Conservation (phyloP, 2,888 invertebrate genomes). For the Caenorhabditis sp. region DNA sequence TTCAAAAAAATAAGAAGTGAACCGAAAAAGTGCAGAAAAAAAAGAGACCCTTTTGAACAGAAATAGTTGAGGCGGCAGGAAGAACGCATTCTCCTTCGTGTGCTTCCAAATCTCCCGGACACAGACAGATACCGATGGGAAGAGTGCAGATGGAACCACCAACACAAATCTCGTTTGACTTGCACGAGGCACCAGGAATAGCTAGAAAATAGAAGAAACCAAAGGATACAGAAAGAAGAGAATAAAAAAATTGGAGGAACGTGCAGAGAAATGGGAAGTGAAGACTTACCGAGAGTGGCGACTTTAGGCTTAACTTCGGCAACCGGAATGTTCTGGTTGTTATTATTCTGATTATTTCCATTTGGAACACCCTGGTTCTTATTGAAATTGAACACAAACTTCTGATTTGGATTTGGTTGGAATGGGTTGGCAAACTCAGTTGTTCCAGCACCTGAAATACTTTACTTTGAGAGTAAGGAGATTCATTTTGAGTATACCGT, state of each 20-base stretch:
- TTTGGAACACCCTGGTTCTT: conserved; percentile 30
- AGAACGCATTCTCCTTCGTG: conserved; percentile 74
- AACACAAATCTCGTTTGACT: conserved; percentile 72
- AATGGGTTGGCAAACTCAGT: conserved; percentile 42
- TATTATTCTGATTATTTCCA: conserved; percentile 27
- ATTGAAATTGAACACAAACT: conserved; percentile 55
- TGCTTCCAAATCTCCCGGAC: conserved; percentile 75
- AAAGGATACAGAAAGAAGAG: conserved; percentile 28
- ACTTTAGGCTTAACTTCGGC: conserved; percentile 45
- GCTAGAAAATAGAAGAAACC: conserved; percentile 51
- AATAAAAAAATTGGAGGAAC: conserved; percentile 1
- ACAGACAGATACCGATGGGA: conserved; percentile 75
- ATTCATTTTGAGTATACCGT: no score
- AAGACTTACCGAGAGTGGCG: conserved; percentile 61
- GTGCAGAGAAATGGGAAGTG: conserved; percentile 5
- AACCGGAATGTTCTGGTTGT: conserved; percentile 29
- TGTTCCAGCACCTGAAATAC: conserved; percentile 6
- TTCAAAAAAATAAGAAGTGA: conserved; percentile 6
- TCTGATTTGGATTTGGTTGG: conserved; percentile 59
- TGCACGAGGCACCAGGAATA: conserved; percentile 73
- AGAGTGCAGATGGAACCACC: conserved; percentile 76
- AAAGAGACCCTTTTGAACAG: conserved; percentile 61
- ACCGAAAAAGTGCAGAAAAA: conserved; percentile 17
- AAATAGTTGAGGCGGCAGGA: conserved; percentile 63
- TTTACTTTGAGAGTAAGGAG: not conserved